phyloP scores from a whole-genome alignment of 2,797 vertebrate species.

The Mormyrops attenuatus region DNA sequence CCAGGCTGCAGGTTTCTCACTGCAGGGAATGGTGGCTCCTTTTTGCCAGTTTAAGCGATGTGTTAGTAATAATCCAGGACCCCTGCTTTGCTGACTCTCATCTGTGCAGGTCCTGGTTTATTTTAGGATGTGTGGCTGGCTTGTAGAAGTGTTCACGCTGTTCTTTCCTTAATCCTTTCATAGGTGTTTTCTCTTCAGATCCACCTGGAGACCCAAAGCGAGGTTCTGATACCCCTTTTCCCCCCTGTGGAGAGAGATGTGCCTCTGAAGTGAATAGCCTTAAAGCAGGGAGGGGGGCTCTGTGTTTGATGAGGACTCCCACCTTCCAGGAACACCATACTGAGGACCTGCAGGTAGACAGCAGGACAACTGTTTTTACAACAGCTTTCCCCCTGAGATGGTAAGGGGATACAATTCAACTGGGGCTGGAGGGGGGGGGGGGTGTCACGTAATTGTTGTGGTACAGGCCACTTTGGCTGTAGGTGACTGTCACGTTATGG shows the following conservation, averaged over 20 bases:
- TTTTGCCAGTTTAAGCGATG: background rate
- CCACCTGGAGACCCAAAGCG: background rate
- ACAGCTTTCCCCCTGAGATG: background rate
- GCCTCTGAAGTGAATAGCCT: background rate
- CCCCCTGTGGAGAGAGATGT: background rate
- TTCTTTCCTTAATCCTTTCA: background rate
- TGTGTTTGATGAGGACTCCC: conserved; percentile 7
- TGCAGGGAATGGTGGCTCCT: background rate
- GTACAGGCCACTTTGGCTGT: background rate
- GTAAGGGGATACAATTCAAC: background rate
- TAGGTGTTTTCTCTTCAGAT: background rate
- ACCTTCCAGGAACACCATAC: background rate
- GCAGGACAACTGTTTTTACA: background rate
- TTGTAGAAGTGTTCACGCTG: background rate
- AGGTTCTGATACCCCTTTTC: background rate
- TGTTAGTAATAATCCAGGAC: background rate
- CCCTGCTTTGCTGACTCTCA: background rate
- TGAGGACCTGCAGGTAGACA: background rate
- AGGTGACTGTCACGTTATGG: background rate
- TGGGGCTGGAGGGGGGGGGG: background rate
- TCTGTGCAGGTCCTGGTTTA: background rate
- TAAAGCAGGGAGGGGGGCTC: background rate
- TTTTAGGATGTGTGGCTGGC: background rate
- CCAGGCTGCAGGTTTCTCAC: background rate
- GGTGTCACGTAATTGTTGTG: background rate